Base-by-base conservation (phyloP, 2,113 vertebrate genomes). In the Callionymus lyra region DNA sequence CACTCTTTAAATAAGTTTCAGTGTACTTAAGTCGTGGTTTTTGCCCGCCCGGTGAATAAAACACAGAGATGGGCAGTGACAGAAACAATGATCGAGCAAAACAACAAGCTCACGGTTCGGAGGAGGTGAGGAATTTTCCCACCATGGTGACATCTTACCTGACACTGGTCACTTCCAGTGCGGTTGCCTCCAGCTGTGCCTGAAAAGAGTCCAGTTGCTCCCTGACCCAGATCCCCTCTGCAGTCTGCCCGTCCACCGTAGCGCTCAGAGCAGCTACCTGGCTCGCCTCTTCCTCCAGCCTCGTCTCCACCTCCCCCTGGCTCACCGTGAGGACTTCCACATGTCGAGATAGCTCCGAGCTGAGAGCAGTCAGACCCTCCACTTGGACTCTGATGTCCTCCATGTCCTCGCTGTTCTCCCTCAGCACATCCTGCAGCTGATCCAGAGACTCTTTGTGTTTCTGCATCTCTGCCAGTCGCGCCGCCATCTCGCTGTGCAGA, bases 401-500 rank as follows among this genome's bases (percentile, higher is more conserved):
- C 2, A 79, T 47, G 44, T 78, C 71, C 9, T 67, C 65, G 1
- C 35, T 64, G 48, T 65, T 65, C 19, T 14, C 50, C 21, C 38
- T 33, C 35, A 80, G 34, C 35, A 21, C 19, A 21, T 27, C 41
- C 58, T 61, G 65, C 35, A 83, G 51, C 16, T 56, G 74, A 39
- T 79, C 76, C 40, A 53, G 21, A 2, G 80, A 74, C 45, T 70
- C 75, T 0, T 65, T 60, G 21, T 62, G 57, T 27, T 74, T 66
- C 51, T 77, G 79, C 61, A 82, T 58, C 59, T 83, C 80, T 1
- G 55, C 46, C 53, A 84, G 64, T 6, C 74, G 68, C 2, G 57
- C 12, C 31, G 77, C 79, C 77, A 85, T 80, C 65, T 86, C 81
- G 0, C 69, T 72, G 50, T 84, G 81, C 17, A 85, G 77, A 2